Base-by-base conservation (phyloP, 2,113 vertebrate species). In the Callipepla californica region DNA sequence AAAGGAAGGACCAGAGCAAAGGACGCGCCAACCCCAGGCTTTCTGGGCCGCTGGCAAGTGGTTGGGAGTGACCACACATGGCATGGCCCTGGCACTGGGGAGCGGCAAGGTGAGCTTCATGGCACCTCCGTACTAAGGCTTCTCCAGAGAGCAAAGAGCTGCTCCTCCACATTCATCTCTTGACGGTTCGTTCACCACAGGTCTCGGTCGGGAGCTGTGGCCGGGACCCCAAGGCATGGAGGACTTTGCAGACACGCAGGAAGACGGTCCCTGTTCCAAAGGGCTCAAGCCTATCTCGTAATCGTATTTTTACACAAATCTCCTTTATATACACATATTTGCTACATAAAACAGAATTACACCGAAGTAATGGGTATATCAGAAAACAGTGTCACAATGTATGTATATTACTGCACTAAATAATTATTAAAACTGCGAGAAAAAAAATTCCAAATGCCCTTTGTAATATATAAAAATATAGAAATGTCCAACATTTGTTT, bases 341-440 rank as follows among this genome's bases (percentile, higher is more conserved):
- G 90, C 96, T 96, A 96, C 87, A 96, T 90, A 92, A 94, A 94
- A 94, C 42, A 94, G 89, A 96, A 89, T 90, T 94, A 96, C 90
- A 93, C 76, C 65, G 1, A 89, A 75, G 87, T 89, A 95, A 90
- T 85, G 95, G 83, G 87, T 94, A 95, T 74, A 93, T 82, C 16
- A 17, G 85, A 86, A 83, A 83, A 91, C 26, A 57, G 26, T 80
- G 79, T 85, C 90, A 96, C 78, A 89, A 97, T 89, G 87, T 68
- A 87, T 89, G 90, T 84, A 73, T 91, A 85, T 95, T 88, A 93
- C 50, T 91, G 86, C 76, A 74, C 85, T 95, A 94, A 94, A 87
- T 94, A 93, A 91, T 96, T 81, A 95, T 40, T 83, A 90, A 89
- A 94, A 90, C 61, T 48, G 93, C 58, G 78, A 91, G 94, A 75